Evolutionary conservation across 2,888 invertebrate genomes (phyloP), one percentile per base, ranked within the genome.

Genomic region (Tanytarsus gracilentus): DNA sequence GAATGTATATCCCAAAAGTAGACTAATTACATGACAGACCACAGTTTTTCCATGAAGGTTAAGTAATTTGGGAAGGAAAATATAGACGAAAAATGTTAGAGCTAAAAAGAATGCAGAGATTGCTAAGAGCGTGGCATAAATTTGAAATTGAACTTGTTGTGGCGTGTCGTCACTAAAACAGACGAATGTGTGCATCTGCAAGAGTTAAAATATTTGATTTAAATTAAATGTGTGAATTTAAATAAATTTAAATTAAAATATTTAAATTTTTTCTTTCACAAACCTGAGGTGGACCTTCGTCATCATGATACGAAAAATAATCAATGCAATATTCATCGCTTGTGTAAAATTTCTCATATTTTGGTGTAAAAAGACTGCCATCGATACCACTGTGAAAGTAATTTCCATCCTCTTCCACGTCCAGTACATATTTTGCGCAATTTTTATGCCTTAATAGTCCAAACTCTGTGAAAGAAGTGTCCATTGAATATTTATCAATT

Each of bases 1-100:
- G 64, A 81, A 81, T 52, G 77, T 67, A 69, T 79, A 86, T 1
- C 83, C 84, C n/a, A 80, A 66, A 62, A 85, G 75, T 67, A 86
- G 78, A 69, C 81, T 81, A 63, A 76, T 72, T 30, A 84, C 81
- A 66, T 87, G 81, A 66, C 84, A 84, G 72, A 86, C 84, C 49
- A 87, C 75, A 11, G 84, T 86, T 67, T 82, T 80, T 0, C 87
- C 87, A 63, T 87, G 86, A 16, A 87, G 75, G 73, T 87, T 88
- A 61, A 81, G 79, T 61, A 86, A 74, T 63, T 79, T 79, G 1
- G 85, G 81, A 61, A 87, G 72, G 4, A 77, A 76, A 48, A 77
- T 71, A 71, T 87, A 86, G 26, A 86, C 84, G 63, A 82, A 51
- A 62, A 86, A 70, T 0, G 87, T 87, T 23, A 82, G 67, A 4